These are phyloP conservation scores for Parnassius mnemosyne DNA, from an alignment of 2,888 invertebrate species.

Conservation along the genomic window DNA sequence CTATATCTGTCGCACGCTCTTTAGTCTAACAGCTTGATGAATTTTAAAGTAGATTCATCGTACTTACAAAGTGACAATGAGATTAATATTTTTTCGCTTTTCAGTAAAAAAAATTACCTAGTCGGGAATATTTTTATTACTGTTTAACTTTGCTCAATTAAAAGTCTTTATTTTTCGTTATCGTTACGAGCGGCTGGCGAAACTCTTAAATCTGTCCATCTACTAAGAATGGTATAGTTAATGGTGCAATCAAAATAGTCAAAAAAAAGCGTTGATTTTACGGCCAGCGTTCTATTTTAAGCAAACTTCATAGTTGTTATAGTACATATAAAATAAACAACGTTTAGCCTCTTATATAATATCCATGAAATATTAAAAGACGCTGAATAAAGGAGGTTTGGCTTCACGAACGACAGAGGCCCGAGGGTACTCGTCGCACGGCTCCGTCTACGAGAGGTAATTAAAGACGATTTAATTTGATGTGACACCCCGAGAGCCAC, in stretches of 20 bases:
- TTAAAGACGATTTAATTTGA: slow-evolving; percentile 68
- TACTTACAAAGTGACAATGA: too few relatives aligned
- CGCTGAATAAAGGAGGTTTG: slow-evolving; percentile 23
- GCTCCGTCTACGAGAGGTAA: slow-evolving; percentile 46
- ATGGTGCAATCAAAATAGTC: slow-evolving; percentile 48
- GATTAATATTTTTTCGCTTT: too few relatives aligned
- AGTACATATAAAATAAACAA: not conserved
- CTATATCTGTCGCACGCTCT: too few relatives aligned
- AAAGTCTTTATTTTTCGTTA: not conserved
- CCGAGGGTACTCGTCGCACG: slow-evolving; percentile 24
- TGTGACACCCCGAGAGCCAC: slow-evolving; percentile 58
- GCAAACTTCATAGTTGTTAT: not conserved
- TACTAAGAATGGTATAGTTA: slow-evolving; percentile 47
- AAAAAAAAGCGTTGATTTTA: too few relatives aligned
- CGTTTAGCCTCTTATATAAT: not conserved
- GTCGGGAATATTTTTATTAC: too few relatives aligned
- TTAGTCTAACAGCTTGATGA: too few relatives aligned
- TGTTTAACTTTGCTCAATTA: not conserved
- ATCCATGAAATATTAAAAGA: slow-evolving; percentile 16
- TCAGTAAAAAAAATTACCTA: too few relatives aligned
- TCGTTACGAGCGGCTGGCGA: not conserved
- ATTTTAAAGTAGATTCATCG: too few relatives aligned
- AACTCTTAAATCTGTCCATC: slow-evolving; percentile 26
- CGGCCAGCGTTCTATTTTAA: too few relatives aligned
- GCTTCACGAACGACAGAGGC: slow-evolving; percentile 16